Base-by-base conservation (phyloP, 2,888 invertebrate species). In the Polyommatus iphigenia region DNA sequence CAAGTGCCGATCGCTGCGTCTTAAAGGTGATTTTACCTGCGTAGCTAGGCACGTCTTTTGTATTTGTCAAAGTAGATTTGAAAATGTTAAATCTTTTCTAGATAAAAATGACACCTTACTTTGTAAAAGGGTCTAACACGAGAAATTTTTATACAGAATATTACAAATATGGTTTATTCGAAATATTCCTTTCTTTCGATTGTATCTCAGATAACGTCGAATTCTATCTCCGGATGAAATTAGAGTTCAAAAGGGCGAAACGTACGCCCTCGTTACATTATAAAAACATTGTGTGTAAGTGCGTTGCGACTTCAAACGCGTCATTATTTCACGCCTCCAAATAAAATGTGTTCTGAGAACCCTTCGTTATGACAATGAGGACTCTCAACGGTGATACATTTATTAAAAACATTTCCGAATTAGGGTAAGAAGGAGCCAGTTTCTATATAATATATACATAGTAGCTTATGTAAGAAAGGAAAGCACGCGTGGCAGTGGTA, bases 341-440 rank as follows among this genome's bases (percentile, higher is more conserved):
- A 46, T 32, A 73, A 73, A 72, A 73, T 46, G 73, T 46, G 50
- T n/a, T 50, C 29, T 18, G 75, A 75, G 29, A 29, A 54, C 75
- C n/a, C 75, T 75, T 75, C 75, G 75, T 50, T 75, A 75, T 29
- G 18, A 75, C n/a, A 54, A 73, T n/a, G 29, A 54, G 50, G 75
- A 54, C 50, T 15, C 75, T 75, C 50, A 7, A 15, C 54, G 54
- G 54, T 41, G 15, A 50, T 75, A 50, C 29, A 73, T 75, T 75
- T 75, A 50, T 54, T 54, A 75, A 75, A 18, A 75, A 29, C 29
- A 50, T 46, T 75, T 20, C 54, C 18, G 18, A 29, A 75, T 7
- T 18, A 2, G 15, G 29, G 15, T 75, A 18, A 18, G 8, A 67
- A 67, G 67, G 15, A 15, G 29, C 13, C 67, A 67, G 13, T 13